These are phyloP conservation scores for Melanogrammus aeglefinus DNA, from an alignment of 2,797 vertebrate species.

Conservation along the genomic window DNA sequence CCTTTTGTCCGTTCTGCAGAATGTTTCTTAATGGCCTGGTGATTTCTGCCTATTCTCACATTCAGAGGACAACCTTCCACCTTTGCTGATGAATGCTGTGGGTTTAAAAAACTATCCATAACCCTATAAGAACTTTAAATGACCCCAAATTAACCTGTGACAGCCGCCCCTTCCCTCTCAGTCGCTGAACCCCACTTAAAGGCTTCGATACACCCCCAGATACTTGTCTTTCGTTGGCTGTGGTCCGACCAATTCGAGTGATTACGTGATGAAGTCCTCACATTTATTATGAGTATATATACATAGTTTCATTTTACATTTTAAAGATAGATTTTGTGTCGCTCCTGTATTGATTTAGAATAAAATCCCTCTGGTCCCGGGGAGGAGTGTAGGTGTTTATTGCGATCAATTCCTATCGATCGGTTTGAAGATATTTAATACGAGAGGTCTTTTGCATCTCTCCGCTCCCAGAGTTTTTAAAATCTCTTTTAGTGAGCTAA, in stretches of 20 bases:
- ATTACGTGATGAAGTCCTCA: slow-evolving; percentile 34
- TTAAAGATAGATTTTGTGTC: slow-evolving; percentile 41
- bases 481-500: slow-evolving; percentile 18
- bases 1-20: neutral
- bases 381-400: slow-evolving; percentile 7
- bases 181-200: no score
- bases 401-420: slow-evolving; percentile 36
- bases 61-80: no score
- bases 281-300: neutral
- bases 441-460: neutral
- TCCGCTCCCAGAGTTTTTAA: neutral
- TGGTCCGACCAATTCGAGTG: neutral
- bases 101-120: no score
- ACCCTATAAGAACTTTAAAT: no score
- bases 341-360: slow-evolving; percentile 41
- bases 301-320: neutral
- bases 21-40: no score
- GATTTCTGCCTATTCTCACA: no score
- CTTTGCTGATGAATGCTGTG: no score
- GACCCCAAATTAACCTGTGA: no score
- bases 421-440: slow-evolving; percentile 38
- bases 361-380: slow-evolving; percentile 26
- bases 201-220: no score
- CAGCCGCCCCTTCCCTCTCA: no score
- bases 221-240: no score